Base-by-base conservation (phyloP, 2,797 vertebrate species). In the Rhadinocentrus ornatus region DNA sequence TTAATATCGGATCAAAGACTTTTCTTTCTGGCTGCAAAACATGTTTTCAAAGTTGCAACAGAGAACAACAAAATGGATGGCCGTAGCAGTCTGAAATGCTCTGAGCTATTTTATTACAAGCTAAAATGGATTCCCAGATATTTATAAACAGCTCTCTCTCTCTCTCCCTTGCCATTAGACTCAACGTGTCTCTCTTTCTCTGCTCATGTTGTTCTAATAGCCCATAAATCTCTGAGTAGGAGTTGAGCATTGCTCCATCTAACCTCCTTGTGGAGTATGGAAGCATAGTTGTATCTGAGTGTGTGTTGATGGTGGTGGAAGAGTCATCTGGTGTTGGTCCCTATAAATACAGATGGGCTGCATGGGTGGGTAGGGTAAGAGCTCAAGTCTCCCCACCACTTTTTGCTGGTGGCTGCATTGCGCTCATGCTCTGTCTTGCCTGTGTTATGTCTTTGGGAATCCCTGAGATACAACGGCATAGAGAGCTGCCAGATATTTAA, bases 71-170 rank as follows among this genome's bases (percentile, higher is more conserved):
- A 87, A 87, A 86, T 78, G 71, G 71, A 81, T 34, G 71, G 54
- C 78, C 64, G 66, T 12, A 44, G 73, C 62, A 46, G 70, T 24
- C 54, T 65, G 50, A 72, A 84, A 81, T 58, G 68, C 83, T 74
- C 66, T 0, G 1, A 69, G 72, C 66, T 71, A 68, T 86, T 88
- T 89, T 83, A 84, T 82, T 85, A 84, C 66, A 58, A 58, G 65
- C 81, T 69, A 73, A 90, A 90, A 90, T 88, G 84, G 86, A 88
- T 86, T 86, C 75, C 77, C 56, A 76, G 87, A 90, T 90, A 88
- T 92, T 87, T 90, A 91, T 91, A 91, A 90, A 90, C 81, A 81
- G 77, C 65, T 13, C 69, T 74, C 63, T 62, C 71, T 77, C 74
- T 80, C 76, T 83, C 31, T 7, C 31, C 8, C 31, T 32, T 64